These are phyloP conservation scores for Chymomyza procnemis DNA, from an alignment of 2,888 invertebrate species.

Conservation along the genomic window DNA sequence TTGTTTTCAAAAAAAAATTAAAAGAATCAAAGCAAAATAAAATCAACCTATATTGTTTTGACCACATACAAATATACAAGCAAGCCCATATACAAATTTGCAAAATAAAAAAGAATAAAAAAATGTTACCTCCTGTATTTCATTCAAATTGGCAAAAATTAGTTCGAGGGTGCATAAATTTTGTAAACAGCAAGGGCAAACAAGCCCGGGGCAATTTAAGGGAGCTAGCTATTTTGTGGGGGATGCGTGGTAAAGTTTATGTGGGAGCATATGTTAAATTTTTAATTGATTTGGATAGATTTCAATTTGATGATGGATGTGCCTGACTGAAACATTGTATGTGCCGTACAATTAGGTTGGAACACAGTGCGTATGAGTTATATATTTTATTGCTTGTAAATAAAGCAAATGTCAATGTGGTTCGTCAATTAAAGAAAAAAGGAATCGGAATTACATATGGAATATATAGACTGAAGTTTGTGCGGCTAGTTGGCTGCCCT, in stretches of 20 bases:
- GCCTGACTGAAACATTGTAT: conserved; percentile 6
- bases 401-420: background rate
- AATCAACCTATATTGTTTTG: background rate
- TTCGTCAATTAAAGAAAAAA: background rate
- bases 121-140: background rate
- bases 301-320: conserved; percentile 1
- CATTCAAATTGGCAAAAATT: conserved; percentile 46
- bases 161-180: conserved; percentile 66
- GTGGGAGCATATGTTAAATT: conserved; percentile 29
- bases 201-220: conserved; percentile 10
- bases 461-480: too few relatives aligned
- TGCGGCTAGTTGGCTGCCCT: too few relatives aligned
- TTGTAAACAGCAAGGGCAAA: conserved; percentile 45
- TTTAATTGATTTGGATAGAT: conserved; percentile 53
- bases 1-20: background rate
- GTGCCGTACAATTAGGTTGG: background rate
- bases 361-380: background rate
- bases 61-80: conserved; percentile 16
- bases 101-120: background rate
- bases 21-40: too few relatives aligned
- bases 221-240: background rate
- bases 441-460: background rate
- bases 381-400: background rate
- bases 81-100: background rate
- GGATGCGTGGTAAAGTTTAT: background rate